Base-by-base conservation (phyloP, 2,888 invertebrate genomes). In the Ligdia adustata region DNA sequence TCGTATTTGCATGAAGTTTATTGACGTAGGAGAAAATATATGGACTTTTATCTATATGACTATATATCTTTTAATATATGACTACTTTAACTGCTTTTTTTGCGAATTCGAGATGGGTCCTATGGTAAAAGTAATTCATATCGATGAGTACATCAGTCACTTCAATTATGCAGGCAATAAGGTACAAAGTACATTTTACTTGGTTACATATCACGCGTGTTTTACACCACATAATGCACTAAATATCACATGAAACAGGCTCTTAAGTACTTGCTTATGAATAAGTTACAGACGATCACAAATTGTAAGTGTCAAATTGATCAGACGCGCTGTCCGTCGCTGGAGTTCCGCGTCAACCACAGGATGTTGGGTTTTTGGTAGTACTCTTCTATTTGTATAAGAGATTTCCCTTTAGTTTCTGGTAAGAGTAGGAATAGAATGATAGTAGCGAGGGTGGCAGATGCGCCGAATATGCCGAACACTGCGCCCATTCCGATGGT, bases 311-410 rank as follows among this genome's bases (percentile, higher is more conserved):
- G 32, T 42, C 22, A 20, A 22, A 2, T 22, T 22, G 7, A 12
- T 48, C 74, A 88, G 29, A 86, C 80, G 22, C 69, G 66, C 49
- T 76, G 79, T 22, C 69, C 72, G 12, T 74, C 70, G 2, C 50
- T 58, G 48, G 85, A 91, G 49, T 91, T 83, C 34, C 91, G 83
- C 3, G 84, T 87, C 27, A 91, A 72, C 94, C 94, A 94, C 43
- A 93, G 64, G 69, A 93, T 89, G 67, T 93, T 93, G 22, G 91
- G 79, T 60, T 93, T 93, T 61, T 93, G 91, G 69, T 95, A 95
- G 75, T 95, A 95, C 80, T 95, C 94, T 78, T 95, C 95, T 57
- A 95, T 95, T 77, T 95, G 93, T 40, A 93, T 89, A 27, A 95
- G 79, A 3, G 93, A 93, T 47, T 92, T 91, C 22, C 93, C 93